Percentiles rank a stretch among this genome's conserved stretches.
Evolutionary conservation across 2,797 vertebrate species (phyloP).

Genomic region (Falco naumanni): DNA sequence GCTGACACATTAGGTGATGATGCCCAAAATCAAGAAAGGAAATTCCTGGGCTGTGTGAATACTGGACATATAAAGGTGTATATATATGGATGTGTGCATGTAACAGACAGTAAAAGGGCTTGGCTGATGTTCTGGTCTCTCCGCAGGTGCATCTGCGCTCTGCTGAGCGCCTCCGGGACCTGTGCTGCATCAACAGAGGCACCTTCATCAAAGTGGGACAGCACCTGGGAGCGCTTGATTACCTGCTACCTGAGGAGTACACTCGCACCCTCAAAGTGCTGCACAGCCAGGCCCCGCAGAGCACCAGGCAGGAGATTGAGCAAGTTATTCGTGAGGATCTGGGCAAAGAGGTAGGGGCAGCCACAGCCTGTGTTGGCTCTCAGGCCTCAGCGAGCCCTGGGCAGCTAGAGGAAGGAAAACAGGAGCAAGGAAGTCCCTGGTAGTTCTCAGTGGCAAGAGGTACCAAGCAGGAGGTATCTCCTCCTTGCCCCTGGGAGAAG

Average conservation of each 20-base stretch:
- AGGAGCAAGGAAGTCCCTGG: background rate
- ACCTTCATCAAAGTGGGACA: constrained; percentile 99
- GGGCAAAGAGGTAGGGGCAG: constrained; percentile 86
- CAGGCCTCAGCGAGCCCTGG: background rate
- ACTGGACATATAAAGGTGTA: background rate
- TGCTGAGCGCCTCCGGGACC: constrained; percentile 88
- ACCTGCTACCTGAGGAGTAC: constrained; percentile 94
- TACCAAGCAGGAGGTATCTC: background rate
- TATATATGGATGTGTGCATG: accelerated
- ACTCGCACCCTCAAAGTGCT: constrained; percentile 93
- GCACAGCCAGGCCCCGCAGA: constrained; percentile 92
- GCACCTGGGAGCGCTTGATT: constrained; percentile 94
- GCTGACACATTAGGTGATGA: background rate
- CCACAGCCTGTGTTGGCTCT: background rate
- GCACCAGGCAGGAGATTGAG: constrained; percentile 88
- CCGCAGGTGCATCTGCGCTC: constrained; percentile 90
- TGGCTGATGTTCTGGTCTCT: background rate
- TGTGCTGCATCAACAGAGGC: constrained; percentile 94
- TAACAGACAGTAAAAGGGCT: background rate
- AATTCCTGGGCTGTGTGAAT: background rate
- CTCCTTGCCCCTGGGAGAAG: background rate
- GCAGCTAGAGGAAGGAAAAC: background rate
- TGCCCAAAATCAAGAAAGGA: background rate
- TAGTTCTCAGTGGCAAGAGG: background rate
- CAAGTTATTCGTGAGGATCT: constrained; percentile 94